These are phyloP conservation scores for Lucinisca nassula DNA, from an alignment of 2,888 invertebrate genomes.

Conservation along the genomic window DNA sequence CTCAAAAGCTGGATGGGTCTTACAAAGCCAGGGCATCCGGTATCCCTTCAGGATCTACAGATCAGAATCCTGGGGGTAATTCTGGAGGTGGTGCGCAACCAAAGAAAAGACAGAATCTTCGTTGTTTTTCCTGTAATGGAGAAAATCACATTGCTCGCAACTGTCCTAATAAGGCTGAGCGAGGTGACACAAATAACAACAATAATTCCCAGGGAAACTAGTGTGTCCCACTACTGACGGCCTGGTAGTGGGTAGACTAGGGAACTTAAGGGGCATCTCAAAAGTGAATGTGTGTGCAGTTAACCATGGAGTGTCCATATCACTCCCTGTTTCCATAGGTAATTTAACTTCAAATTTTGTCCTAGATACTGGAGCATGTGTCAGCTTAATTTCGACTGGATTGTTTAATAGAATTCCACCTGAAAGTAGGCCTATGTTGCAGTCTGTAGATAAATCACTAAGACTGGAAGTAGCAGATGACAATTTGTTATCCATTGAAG, in stretches of 20 bases:
- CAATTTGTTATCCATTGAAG: slow-evolving; percentile 4
- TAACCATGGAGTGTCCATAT: not conserved
- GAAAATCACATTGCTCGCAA: slow-evolving; percentile 21
- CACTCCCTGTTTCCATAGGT: not conserved
- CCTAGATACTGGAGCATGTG: not conserved
- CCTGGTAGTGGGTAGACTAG: slow-evolving; percentile 50
- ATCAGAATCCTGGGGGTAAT: not conserved
- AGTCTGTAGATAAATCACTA: not conserved
- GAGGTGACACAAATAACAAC: not conserved
- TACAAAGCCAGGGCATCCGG: not conserved
- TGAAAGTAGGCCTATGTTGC: not conserved
- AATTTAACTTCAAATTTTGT: not conserved
- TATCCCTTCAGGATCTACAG: not conserved
- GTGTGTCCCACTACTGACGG: slow-evolving; percentile 49
- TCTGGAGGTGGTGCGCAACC: not conserved
- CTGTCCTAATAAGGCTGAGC: slow-evolving; percentile 13
- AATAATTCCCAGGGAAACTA: slow-evolving; percentile 41
- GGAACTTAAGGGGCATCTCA: too few species aligned
- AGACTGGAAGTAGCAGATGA: slow-evolving; percentile 25
- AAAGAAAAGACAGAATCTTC: not conserved
- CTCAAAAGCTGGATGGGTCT: not conserved
- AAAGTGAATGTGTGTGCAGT: not conserved
- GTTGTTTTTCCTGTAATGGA: slow-evolving; percentile 21
- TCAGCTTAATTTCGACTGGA: not conserved
- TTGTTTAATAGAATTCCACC: not conserved